Conservation (phyloP, 2,797 vertebrate genomes). For the Sebastes nivosus region DNA sequence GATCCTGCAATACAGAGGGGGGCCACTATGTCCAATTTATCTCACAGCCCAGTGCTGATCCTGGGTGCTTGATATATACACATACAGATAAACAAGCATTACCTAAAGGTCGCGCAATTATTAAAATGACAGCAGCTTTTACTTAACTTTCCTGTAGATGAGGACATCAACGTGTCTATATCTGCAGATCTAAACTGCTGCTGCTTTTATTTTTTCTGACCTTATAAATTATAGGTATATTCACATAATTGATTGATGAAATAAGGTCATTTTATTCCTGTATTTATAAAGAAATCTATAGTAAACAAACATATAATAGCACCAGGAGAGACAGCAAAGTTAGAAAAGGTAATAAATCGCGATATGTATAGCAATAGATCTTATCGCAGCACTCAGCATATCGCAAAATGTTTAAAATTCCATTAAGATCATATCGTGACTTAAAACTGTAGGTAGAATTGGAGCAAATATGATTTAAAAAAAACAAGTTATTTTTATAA, state of each 20-base stretch:
- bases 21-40: background rate
- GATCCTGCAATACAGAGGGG: background rate
- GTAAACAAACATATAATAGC: background rate
- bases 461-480: no score
- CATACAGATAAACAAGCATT: background rate
- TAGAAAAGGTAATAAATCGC: background rate
- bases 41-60: background rate
- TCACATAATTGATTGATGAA: background rate
- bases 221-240: background rate
- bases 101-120: background rate
- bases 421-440: no score
- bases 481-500: no score
- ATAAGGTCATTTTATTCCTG: background rate
- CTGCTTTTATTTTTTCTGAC: background rate
- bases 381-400: no score
- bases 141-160: background rate
- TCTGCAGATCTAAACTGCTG: background rate
- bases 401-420: no score
- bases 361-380: no score
- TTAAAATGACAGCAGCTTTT: background rate
- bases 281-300: background rate
- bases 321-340: background rate
- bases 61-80: background rate
- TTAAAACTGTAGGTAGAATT: no score
- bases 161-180: background rate